Base-by-base conservation (phyloP, 2,888 invertebrate species). In the Cryptocephalus moraei region DNA sequence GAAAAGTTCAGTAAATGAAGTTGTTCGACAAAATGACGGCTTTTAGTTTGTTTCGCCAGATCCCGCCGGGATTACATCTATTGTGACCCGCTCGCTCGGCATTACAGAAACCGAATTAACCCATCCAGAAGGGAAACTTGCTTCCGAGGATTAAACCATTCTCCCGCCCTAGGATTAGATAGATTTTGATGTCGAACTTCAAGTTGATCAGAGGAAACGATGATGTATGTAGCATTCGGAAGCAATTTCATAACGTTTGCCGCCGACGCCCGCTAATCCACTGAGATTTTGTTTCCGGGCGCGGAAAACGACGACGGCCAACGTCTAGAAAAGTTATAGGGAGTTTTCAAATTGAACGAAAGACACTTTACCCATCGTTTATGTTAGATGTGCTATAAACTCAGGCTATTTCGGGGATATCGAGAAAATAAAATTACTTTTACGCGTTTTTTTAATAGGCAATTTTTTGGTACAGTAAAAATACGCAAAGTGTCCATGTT, bases 141-240 rank as follows among this genome's bases (percentile, higher is more conserved):
- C 62, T 66, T 63, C 55, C 54, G 56, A 63, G 66, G 67, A 68
- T 68, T 66, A 68, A 63, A 63, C 62, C 62, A 64, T 67, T 65
- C 62, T 58, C 61, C 57, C 62, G 63, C 64, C 63, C 64, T 61
- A 57, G 65, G 65, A 66, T 66, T 66, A 66, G 63, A 63, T 61
- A 61, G 62, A 64, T 64, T 63, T 56, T 60, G 59, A 62, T 61
- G 63, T 62, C 61, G 62, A 62, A 63, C 57, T 61, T 59, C 56
- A 57, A 59, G 55, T 53, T 55, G 59, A 57, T 55, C 58, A 54
- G 54, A 53, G 50, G 22, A 22, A 49, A 55, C 50, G 55, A 59
- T 59, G 57, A 60, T 57, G 53, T 56, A 56, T 55, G 43, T 43
- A 43, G 40, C 43, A 36, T 33, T 39, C 32, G 9, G 34, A 39